Conservation (phyloP, 92 coral and sea anemone genomes). For the Pocillopora meandrina region DNA sequence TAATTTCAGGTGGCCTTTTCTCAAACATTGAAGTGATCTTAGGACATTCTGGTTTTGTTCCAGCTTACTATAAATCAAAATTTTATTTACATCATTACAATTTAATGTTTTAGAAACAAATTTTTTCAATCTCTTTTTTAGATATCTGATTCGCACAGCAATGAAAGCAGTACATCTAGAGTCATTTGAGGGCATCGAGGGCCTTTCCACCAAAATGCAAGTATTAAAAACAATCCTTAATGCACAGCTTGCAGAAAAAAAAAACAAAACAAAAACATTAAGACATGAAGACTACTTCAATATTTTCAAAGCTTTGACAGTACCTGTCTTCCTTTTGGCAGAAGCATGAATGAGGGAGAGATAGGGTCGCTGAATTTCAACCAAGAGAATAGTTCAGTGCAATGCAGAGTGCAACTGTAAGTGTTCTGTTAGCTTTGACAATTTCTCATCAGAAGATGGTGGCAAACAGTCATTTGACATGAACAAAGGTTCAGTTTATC, state of each 20-base stretch:
- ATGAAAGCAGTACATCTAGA: not conserved
- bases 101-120: not conserved
- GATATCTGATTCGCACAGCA: constrained; percentile 11
- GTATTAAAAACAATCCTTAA: not conserved
- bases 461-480: no score
- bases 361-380: not conserved
- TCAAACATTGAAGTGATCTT: no score
- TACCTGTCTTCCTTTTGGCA: not conserved
- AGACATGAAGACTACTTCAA: not conserved
- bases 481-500: no score
- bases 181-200: not conserved
- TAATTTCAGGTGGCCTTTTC: no score
- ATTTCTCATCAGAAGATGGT: not conserved
- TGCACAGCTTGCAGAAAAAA: no score
- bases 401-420: not conserved
- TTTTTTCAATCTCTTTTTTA: not conserved
- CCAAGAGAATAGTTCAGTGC: not conserved
- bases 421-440: not conserved
- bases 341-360: constrained; percentile 8
- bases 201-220: not conserved
- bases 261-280: no score
- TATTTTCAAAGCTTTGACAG: not conserved
- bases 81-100: no score
- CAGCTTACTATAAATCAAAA: no score
- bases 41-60: no score